Conservation (phyloP, 2,113 vertebrate species). For the Sceloporus tristichus region DNA sequence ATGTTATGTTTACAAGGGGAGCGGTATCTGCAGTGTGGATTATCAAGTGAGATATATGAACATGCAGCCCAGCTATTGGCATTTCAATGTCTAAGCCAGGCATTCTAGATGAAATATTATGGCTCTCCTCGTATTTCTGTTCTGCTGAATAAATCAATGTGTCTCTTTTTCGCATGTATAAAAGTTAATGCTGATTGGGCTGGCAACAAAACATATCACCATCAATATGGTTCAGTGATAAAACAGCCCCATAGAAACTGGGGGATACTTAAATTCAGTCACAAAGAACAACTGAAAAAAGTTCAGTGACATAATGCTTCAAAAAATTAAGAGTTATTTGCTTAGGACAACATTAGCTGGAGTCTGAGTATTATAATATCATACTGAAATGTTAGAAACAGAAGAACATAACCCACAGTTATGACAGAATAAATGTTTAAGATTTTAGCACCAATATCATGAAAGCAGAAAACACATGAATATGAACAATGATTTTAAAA, state of each 20-base stretch:
- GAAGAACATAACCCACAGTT: neutral
- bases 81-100: constrained; percentile 38
- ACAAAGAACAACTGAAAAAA: constrained; percentile 34
- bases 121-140: constrained; percentile 27
- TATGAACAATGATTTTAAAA: neutral
- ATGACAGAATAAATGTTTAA: neutral
- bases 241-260: constrained; percentile 18
- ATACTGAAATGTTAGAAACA: neutral
- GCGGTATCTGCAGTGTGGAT: constrained; percentile 2
- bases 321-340: neutral
- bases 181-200: constrained; percentile 57
- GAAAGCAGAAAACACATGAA: neutral
- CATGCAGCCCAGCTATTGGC: neutral
- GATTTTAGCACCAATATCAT: neutral
- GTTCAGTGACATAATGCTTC: constrained; percentile 5
- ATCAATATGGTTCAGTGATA: constrained; percentile 52
- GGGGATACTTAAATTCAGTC: constrained; percentile 8
- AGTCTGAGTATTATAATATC: neutral
- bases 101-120: constrained; percentile 18
- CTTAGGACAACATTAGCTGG: constrained; percentile 12
- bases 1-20: neutral
- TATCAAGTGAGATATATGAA: neutral
- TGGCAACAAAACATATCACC: constrained; percentile 49
- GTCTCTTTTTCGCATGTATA: constrained; percentile 31
- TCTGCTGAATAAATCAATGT: constrained; percentile 15